Conservation (phyloP, 2,113 vertebrate genomes). For the Gymnorhina tibicen region DNA sequence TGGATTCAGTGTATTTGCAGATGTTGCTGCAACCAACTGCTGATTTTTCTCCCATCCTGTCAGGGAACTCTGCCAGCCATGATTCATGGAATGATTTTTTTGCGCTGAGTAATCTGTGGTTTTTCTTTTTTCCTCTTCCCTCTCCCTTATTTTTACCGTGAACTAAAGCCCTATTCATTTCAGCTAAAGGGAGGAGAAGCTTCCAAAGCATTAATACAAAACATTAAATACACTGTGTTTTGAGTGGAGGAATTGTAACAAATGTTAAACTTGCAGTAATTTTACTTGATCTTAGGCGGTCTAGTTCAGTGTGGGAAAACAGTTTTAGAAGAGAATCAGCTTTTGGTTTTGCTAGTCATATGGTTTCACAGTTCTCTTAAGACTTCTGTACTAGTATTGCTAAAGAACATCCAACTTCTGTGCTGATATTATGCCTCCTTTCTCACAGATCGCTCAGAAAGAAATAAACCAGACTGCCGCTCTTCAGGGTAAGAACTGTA, state of each 20-base stretch:
- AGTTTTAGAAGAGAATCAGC: neutral
- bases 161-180: slow-evolving; percentile 67
- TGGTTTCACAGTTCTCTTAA: neutral
- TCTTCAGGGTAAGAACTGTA: slow-evolving; percentile 79
- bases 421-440: slow-evolving; percentile 62
- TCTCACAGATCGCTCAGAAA: slow-evolving; percentile 82
- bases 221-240: slow-evolving; percentile 39
- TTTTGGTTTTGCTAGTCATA: slow-evolving; percentile 25
- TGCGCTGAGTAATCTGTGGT: slow-evolving; percentile 77
- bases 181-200: slow-evolving; percentile 35
- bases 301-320: neutral
- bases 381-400: slow-evolving; percentile 1
- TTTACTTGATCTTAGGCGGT: neutral
- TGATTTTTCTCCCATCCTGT: slow-evolving; percentile 68
- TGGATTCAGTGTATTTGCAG: slow-evolving; percentile 68
- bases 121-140: slow-evolving; percentile 64
- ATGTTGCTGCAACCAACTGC: slow-evolving; percentile 69
- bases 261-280: neutral
- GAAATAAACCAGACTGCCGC: slow-evolving; percentile 83
- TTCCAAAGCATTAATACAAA: slow-evolving; percentile 54
- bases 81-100: slow-evolving; percentile 83
- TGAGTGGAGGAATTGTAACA: slow-evolving; percentile 7
- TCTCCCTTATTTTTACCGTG: slow-evolving; percentile 55
- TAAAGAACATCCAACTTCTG: slow-evolving; percentile 41
- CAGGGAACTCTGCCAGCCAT: slow-evolving; percentile 71